A percentile compares a stretch with the other conserved stretches of the same genome.
phyloP scores from a whole-genome alignment of 1,140 invertebrate species.

The Choristoneura fumiferana region DNA sequence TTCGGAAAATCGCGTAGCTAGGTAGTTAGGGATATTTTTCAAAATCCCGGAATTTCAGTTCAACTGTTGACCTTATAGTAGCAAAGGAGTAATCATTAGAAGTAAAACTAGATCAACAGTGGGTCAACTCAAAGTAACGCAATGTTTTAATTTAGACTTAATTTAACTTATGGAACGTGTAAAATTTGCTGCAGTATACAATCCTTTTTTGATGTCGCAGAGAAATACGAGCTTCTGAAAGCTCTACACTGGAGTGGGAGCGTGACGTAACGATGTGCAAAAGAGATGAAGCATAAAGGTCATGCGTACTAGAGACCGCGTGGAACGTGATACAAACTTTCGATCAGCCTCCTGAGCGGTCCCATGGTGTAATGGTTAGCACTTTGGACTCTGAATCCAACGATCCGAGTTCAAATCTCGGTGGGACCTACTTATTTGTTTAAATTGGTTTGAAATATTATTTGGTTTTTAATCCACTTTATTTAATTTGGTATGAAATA shows the following conservation, averaged over 20 bases:
- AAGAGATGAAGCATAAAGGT: constrained; percentile 21
- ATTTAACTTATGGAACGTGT: too few species aligned
- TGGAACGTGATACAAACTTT: constrained; percentile 16
- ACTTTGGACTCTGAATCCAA: constrained; percentile 92
- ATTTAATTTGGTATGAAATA: too few species aligned
- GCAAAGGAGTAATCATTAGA: too few species aligned
- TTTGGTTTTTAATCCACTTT: background rate
- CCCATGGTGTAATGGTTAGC: constrained; percentile 89
- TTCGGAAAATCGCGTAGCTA: too few species aligned
- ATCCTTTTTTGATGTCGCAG: too few species aligned
- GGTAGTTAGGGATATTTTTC: too few species aligned
- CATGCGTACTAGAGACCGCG: constrained; percentile 27
- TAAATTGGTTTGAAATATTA: background rate
- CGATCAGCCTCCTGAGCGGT: constrained; percentile 59
- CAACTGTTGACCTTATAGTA: too few species aligned
- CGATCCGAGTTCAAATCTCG: constrained; percentile 90
- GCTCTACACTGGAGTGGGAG: background rate
- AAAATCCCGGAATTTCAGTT: too few species aligned
- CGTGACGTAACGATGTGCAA: constrained; percentile 1
- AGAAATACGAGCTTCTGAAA: constrained; percentile 5
- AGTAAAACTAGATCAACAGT: too few species aligned
- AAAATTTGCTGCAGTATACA: too few species aligned
- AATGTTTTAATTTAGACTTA: too few species aligned
- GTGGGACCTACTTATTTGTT: constrained; percentile 79
- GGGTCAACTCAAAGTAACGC: too few species aligned